Evolutionary conservation across 1,140 invertebrate species (phyloP), one percentile per base, ranked within the genome.

Genomic region (Campoletis sonorensis): DNA sequence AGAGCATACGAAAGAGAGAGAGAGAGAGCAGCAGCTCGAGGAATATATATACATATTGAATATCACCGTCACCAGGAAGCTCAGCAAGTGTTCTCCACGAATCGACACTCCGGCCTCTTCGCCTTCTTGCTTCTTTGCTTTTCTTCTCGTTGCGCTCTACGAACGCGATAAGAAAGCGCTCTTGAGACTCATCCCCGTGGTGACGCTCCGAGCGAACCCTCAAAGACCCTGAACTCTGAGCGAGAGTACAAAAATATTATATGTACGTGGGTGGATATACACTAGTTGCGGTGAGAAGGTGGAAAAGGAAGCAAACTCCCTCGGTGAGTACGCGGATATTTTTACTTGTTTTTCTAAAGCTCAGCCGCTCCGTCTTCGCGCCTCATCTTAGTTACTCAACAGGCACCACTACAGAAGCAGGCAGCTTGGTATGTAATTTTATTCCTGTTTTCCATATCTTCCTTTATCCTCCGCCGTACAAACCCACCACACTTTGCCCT

Each of bases 391-490:
- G 23, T 27, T 4, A 23, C 61, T 64, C 21, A 27, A 15, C 30
- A 70, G 33, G 11, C 4, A 77, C 26, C 51, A 77, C 16, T 45
- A 45, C 18, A 21, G 30, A 18, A 33, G 81, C 84, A n/a, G 78
- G 75, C 82, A 73, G 72, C 80, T 81, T 82, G 83, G 84, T 86
- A 86, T 81, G 85, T 85, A 89, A 89, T 89, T 89, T 87, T 87
- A 89, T 88, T 88, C 81, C 76, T 68, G 54, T n/a, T 77, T 68
- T 76, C 37, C 80, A 76, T 79, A 49, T 54, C 33, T 23, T 15
- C 61, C 45, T 70, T 72, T 80, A 30, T 33, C 33, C 27, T 72
- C 37, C 33, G 21, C 79, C 70, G 75, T 64, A 72, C 67, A 40
- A 33, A 49, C 16, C 3, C 40, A 23, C 21, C 70, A 27, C 11